Conservation (phyloP, 2,888 invertebrate species). For the Sphecodes monilicornis region DNA sequence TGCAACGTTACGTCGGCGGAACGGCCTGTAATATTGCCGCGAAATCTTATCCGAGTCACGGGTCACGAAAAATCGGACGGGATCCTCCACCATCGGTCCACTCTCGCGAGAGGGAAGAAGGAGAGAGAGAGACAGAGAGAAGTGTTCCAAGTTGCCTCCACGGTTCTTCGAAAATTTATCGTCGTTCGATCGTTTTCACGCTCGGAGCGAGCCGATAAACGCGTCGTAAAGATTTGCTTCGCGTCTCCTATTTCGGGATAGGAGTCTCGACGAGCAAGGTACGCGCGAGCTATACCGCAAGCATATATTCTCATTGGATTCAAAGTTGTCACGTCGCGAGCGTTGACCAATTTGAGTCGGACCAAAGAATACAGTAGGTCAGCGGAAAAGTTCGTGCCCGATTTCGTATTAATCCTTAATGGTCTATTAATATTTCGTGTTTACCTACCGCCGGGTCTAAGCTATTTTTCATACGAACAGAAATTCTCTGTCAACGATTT, state of each 20-base stretch:
- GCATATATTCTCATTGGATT: neutral
- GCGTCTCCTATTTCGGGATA: neutral
- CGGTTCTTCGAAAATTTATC: neutral
- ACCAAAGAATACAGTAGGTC: no score
- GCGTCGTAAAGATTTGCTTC: constrained; percentile 9
- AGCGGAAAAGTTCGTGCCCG: no score
- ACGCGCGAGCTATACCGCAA: neutral
- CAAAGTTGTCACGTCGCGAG: neutral
- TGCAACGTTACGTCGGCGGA: constrained; percentile 3
- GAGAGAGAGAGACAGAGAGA: neutral
- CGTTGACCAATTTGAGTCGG: neutral
- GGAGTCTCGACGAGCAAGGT: neutral
- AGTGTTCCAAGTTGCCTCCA: neutral
- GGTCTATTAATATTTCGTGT: no score
- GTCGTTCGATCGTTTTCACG: constrained; percentile 3
- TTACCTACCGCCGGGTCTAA: no score
- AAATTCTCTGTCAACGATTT: no score
- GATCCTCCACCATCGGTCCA: neutral
- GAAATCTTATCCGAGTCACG: constrained; percentile 15
- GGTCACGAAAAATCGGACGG: constrained; percentile 14
- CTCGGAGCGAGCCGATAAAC: neutral
- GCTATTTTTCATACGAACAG: no score
- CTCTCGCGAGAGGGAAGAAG: neutral
- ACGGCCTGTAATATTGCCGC: neutral
- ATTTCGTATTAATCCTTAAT: no score